These are phyloP conservation scores for Enoplosus armatus DNA, from an alignment of 2,797 vertebrate genomes.

Conservation along the genomic window DNA sequence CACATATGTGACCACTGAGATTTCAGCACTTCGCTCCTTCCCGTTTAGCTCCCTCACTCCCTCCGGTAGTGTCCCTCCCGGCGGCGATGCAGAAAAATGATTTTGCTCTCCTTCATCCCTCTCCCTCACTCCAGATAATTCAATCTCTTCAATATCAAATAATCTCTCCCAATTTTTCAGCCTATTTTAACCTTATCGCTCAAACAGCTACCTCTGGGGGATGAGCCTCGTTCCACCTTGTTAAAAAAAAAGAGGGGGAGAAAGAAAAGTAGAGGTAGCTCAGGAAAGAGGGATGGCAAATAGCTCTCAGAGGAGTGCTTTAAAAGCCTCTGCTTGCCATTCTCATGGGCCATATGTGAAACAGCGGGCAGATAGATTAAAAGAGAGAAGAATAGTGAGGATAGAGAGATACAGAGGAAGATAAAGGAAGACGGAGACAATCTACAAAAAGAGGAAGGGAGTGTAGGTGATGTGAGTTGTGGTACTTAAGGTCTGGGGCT, in stretches of 20 bases:
- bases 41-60: constrained; percentile 53
- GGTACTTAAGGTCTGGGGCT: constrained; percentile 67
- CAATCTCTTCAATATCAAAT: constrained; percentile 85
- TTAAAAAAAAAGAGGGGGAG: constrained; percentile 67
- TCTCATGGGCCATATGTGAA: constrained; percentile 77
- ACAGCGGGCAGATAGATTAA: constrained; percentile 63
- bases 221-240: constrained; percentile 70
- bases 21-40: constrained; percentile 38
- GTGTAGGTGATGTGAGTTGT: constrained; percentile 56
- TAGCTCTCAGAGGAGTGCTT: constrained; percentile 71
- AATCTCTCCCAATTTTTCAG: constrained; percentile 77
- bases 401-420: constrained; percentile 29
- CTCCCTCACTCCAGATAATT: constrained; percentile 77
- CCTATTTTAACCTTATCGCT: constrained; percentile 81
- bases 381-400: constrained; percentile 44
- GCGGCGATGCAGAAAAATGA: constrained; percentile 65
- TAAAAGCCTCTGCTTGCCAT: constrained; percentile 71
- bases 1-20: constrained; percentile 57
- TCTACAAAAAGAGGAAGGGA: constrained; percentile 20
- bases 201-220: constrained; percentile 74
- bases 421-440: constrained; percentile 41
- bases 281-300: constrained; percentile 65
- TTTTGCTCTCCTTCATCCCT: constrained; percentile 70
- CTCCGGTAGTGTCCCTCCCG: constrained; percentile 40
- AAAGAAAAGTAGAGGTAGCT: constrained; percentile 48